phyloP scores from a whole-genome alignment of 2,888 invertebrate genomes.

The Papilio demoleus region DNA sequence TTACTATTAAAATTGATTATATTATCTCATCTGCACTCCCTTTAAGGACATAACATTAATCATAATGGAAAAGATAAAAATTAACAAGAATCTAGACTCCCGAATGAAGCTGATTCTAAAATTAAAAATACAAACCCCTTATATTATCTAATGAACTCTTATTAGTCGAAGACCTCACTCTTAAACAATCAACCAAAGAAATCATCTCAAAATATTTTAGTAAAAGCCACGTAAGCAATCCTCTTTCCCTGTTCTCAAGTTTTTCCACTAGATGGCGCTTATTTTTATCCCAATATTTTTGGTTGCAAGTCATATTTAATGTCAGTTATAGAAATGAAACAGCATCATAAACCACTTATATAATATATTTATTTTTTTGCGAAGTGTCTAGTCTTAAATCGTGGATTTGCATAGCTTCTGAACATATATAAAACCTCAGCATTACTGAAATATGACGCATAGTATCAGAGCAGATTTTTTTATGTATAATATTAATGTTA shows the following conservation, averaged over 20 bases:
- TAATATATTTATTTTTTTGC: too few relatives aligned
- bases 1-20: conserved; percentile 54
- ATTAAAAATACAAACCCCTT: background rate
- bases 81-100: too few relatives aligned
- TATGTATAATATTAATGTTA: background rate
- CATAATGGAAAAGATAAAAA: too few relatives aligned
- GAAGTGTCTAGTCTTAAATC: too few relatives aligned
- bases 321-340: background rate
- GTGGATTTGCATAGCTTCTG: too few relatives aligned
- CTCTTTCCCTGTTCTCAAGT: background rate
- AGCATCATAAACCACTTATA: background rate
- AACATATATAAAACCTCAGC: too few relatives aligned
- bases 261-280: conserved; percentile 21
- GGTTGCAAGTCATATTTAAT: background rate
- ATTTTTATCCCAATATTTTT: conserved; percentile 1
- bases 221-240: conserved; percentile 19
- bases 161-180: background rate
- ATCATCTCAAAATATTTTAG: background rate
- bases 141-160: background rate
- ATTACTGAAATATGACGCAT: too few relatives aligned
- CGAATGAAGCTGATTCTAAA: background rate
- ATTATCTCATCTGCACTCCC: background rate
- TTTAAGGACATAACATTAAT: too few relatives aligned
- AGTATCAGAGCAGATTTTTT: too few relatives aligned
- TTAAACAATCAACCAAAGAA: background rate